These are phyloP conservation scores for Loriculus beryllinus DNA, from an alignment of 2,797 vertebrate species.

Conservation along the genomic window DNA sequence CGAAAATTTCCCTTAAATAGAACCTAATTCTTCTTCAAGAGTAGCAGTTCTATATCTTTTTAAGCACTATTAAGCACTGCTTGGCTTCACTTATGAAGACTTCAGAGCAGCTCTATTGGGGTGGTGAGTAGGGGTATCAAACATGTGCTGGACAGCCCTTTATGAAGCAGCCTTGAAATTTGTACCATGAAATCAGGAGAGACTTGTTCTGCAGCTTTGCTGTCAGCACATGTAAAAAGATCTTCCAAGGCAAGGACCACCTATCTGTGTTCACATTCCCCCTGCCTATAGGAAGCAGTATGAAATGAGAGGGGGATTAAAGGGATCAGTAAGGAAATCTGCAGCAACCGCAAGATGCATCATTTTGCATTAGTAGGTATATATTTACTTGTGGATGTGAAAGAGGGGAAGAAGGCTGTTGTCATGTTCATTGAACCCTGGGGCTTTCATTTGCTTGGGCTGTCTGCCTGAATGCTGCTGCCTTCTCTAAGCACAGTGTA, in stretches of 20 bases:
- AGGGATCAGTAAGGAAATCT: not conserved
- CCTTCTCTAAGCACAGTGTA: not conserved
- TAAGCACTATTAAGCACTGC: not conserved
- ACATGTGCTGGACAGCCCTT: not conserved
- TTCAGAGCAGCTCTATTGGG: not conserved
- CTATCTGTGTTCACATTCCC: not conserved
- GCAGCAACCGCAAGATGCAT: fast-evolving
- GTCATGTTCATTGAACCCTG: not conserved
- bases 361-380: not conserved
- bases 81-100: not conserved
- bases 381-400: not conserved
- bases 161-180: not conserved
- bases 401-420: not conserved
- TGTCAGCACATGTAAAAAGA: not conserved
- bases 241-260: not conserved
- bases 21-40: not conserved
- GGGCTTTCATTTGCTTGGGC: not conserved
- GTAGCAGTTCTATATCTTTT: not conserved
- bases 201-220: not conserved
- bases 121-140: not conserved
- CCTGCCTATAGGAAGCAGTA: fast-evolving
- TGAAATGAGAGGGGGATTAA: not conserved
- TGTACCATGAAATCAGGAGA: not conserved
- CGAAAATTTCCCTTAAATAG: not conserved
- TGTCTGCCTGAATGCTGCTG: not conserved